Evolutionary conservation across 2,113 vertebrate species (phyloP).

Genomic region (Tympanuchus pallidicinctus): DNA sequence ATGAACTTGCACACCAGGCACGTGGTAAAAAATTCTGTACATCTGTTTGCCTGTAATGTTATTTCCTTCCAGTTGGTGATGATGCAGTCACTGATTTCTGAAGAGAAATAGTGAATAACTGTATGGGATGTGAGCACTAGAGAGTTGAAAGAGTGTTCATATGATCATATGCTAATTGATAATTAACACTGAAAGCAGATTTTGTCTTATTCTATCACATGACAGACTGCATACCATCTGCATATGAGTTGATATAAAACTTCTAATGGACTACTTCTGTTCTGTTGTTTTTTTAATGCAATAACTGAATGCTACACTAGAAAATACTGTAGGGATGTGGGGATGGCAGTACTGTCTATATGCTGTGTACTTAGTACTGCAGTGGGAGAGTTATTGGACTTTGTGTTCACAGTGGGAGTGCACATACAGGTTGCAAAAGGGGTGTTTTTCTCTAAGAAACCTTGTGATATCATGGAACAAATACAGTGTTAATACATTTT

Average conservation of each 20-base stretch:
- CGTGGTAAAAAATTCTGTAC: constrained; percentile 76
- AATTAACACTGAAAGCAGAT: neutral
- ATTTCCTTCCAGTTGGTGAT: neutral
- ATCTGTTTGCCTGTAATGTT: neutral
- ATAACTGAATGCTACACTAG: neutral
- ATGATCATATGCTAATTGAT: neutral
- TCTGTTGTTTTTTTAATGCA: neutral
- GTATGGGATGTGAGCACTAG: neutral
- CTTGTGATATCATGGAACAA: neutral
- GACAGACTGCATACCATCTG: neutral
- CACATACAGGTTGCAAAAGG: neutral
- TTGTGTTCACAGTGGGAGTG: neutral
- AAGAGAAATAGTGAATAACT: neutral
- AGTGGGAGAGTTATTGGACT: neutral
- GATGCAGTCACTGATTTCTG: neutral
- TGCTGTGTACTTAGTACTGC: neutral
- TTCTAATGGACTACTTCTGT: neutral
- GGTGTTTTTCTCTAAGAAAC: neutral
- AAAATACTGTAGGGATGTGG: neutral
- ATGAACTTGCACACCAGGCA: constrained; percentile 86
- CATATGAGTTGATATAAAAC: neutral
- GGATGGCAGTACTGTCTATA: neutral
- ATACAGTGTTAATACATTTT: neutral
- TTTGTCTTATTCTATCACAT: neutral
- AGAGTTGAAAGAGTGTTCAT: neutral